A percentile compares a stretch with the other conserved stretches of the same genome.
These are phyloP conservation scores for Nycticryphes semicollaris DNA, from an alignment of 2,113 vertebrate genomes.

Conservation along the genomic window DNA sequence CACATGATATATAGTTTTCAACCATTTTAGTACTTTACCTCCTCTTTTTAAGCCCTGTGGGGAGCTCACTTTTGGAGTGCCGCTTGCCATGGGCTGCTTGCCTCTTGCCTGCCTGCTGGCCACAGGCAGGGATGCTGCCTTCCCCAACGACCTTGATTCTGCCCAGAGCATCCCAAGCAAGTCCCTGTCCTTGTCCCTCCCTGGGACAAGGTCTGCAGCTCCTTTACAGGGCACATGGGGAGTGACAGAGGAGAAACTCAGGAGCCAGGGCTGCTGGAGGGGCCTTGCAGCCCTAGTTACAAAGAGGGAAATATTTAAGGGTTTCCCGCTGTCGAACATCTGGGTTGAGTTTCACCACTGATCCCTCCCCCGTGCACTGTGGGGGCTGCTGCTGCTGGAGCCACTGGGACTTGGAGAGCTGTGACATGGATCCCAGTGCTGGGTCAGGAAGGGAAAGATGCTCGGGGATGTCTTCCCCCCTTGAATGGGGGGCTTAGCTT, in stretches of 20 bases:
- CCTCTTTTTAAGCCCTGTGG: not conserved
- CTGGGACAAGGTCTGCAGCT: accelerated
- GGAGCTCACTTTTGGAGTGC: not conserved
- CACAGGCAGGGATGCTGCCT: not conserved
- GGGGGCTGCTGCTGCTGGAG: not conserved
- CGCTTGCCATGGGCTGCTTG: accelerated
- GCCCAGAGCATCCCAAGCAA: not conserved
- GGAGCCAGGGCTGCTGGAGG: not conserved
- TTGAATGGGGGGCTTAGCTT: accelerated
- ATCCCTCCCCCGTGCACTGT: not conserved
- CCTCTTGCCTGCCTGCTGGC: not conserved
- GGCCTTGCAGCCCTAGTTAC: not conserved
- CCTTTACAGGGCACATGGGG: not conserved
- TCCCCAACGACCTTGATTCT: accelerated
- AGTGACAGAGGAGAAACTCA: not conserved
- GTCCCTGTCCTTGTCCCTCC: not conserved
- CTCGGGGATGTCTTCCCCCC: accelerated
- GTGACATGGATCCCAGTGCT: accelerated
- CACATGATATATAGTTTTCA: not conserved
- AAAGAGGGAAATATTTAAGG: not conserved
- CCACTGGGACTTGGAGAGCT: not conserved
- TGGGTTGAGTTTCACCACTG: not conserved
- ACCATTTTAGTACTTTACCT: not conserved
- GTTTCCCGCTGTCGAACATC: not conserved
- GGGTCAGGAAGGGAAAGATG: not conserved